Conservation (phyloP, 2,113 vertebrate species). For the Amazona guildingii region DNA sequence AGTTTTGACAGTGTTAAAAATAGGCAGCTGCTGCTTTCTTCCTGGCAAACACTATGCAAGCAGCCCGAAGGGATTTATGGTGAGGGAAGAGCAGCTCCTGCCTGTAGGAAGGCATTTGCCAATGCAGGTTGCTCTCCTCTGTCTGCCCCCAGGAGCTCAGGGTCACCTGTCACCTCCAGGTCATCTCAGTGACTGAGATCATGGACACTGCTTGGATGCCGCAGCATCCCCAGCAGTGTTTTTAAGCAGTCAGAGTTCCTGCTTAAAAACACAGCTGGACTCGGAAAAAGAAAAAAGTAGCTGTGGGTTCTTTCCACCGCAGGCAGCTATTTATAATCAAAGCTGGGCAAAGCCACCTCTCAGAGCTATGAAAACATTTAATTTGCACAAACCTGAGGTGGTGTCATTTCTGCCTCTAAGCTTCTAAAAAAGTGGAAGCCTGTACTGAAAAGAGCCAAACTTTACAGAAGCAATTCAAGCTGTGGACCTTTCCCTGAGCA, state of each 20-base stretch:
- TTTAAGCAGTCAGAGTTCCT: not conserved
- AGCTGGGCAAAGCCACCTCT: not conserved
- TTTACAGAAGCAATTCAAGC: fast-evolving
- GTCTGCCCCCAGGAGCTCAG: not conserved
- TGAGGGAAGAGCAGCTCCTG: not conserved
- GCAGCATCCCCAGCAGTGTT: not conserved
- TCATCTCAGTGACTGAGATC: not conserved
- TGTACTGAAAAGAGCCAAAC: no score
- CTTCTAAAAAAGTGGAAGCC: not conserved
- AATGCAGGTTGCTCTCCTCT: not conserved
- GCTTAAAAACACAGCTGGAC: not conserved
- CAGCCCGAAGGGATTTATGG: not conserved
- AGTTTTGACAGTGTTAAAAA: not conserved
- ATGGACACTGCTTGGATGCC: not conserved
- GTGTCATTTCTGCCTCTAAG: not conserved
- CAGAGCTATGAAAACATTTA: not conserved
- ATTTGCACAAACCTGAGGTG: not conserved
- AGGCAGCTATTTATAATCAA: not conserved
- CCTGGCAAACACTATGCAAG: not conserved
- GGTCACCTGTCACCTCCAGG: not conserved
- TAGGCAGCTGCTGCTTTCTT: not conserved
- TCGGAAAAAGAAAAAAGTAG: not conserved
- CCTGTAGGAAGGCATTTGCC: not conserved
- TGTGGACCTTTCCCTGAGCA: fast-evolving
- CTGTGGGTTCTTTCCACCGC: fast-evolving